Evolutionary conservation across 2,888 invertebrate species (phyloP).

Genomic region (Xylota sylvarum): DNA sequence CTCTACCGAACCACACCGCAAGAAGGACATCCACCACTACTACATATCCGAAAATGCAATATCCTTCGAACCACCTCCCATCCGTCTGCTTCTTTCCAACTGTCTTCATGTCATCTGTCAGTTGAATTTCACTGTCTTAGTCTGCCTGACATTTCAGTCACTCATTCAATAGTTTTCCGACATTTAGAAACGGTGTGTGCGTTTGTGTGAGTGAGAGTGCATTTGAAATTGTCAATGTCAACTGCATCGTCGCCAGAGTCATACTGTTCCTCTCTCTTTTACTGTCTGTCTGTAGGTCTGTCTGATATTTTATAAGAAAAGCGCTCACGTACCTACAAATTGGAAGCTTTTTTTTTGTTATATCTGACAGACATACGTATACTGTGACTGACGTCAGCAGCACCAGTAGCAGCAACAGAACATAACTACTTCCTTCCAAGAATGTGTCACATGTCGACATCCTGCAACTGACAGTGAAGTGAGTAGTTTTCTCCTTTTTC

Average conservation of each 20-base stretch:
- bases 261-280: background rate
- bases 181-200: slow-evolving; percentile 41
- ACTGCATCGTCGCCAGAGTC: slow-evolving; percentile 56
- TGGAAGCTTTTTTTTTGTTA: slow-evolving; percentile 65
- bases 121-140: slow-evolving; percentile 69
- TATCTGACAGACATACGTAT: slow-evolving; percentile 62
- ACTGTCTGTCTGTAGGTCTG: slow-evolving; percentile 29
- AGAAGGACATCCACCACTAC: background rate
- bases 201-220: slow-evolving; percentile 61
- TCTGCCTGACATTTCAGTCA: slow-evolving; percentile 71
- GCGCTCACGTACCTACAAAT: slow-evolving; percentile 69
- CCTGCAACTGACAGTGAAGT: slow-evolving; percentile 73
- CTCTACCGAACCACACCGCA: slow-evolving; percentile 4
- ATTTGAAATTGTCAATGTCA: slow-evolving; percentile 76
- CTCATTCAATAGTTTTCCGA: slow-evolving; percentile 75
- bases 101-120: slow-evolving; percentile 72
- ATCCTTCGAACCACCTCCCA: slow-evolving; percentile 59
- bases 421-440: slow-evolving; percentile 77
- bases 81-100: slow-evolving; percentile 10
- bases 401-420: slow-evolving; percentile 47
- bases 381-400: slow-evolving; percentile 63
- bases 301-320: slow-evolving; percentile 61
- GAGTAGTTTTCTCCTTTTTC: slow-evolving; percentile 43
- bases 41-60: slow-evolving; percentile 57
- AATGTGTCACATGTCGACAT: slow-evolving; percentile 75